A percentile compares a stretch with the other conserved stretches of the same genome.
Evolutionary conservation across 2,113 vertebrate genomes (phyloP).

Genomic region (Nannobrachium achirus): DNA sequence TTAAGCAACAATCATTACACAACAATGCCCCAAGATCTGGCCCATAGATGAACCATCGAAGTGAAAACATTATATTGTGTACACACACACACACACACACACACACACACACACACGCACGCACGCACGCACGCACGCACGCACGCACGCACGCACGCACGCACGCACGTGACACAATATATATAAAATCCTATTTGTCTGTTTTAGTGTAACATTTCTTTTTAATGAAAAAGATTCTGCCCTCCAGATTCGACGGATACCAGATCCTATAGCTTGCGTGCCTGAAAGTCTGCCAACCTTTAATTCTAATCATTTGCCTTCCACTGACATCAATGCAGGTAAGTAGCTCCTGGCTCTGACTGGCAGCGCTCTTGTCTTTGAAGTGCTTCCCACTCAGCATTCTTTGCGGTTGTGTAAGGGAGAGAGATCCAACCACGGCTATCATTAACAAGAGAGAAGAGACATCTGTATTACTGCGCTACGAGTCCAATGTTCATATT

Average conservation of each 20-base stretch:
- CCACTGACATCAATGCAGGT: slow-evolving; percentile 49
- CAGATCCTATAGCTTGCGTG: slow-evolving; percentile 1
- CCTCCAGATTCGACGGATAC: background rate
- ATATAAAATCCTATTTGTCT: background rate
- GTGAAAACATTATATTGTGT: too few species aligned
- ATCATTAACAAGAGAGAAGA: slow-evolving; percentile 70
- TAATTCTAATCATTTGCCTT: slow-evolving; percentile 42
- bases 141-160: background rate
- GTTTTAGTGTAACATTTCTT: background rate
- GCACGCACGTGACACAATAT: too few species aligned
- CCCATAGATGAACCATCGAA: too few species aligned
- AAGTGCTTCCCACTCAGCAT: slow-evolving; percentile 74
- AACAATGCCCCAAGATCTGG: background rate
- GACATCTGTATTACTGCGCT: slow-evolving; percentile 63
- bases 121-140: too few species aligned
- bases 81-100: background rate
- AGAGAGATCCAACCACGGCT: slow-evolving; percentile 56
- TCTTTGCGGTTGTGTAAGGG: slow-evolving; percentile 77
- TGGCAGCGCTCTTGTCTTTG: slow-evolving; percentile 61
- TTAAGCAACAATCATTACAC: background rate
- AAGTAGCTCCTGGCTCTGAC: slow-evolving; percentile 56
- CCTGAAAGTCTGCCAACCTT: slow-evolving; percentile 39
- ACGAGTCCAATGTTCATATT: slow-evolving; percentile 47
- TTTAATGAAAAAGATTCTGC: background rate
- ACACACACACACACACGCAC: background rate